Percentiles rank a stretch among this genome's conserved stretches.
phyloP scores from a whole-genome alignment of 2,113 vertebrate species.

The Pao palembangensis region DNA sequence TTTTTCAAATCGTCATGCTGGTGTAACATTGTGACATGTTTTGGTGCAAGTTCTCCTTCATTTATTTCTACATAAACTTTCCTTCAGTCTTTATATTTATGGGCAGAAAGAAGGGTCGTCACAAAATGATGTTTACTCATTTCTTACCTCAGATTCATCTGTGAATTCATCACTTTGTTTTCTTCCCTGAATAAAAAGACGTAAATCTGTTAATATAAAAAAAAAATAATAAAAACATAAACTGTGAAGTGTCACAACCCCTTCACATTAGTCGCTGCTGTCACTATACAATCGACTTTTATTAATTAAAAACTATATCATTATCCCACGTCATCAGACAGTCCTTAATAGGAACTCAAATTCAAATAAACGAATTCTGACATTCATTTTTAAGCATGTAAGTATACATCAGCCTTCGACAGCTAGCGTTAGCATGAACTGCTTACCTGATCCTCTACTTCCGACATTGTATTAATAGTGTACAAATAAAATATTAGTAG shows the following conservation, averaged over 20 bases:
- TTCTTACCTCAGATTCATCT: conserved; percentile 94
- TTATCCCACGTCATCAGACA: too few relatives aligned
- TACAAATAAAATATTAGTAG: not conserved
- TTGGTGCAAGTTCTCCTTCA: not conserved
- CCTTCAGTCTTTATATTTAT: not conserved
- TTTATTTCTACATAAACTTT: not conserved
- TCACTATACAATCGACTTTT: not conserved
- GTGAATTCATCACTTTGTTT: conserved; percentile 85
- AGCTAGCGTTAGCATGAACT: conserved; percentile 49
- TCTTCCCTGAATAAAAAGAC: conserved; percentile 74
- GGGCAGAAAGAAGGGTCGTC: not conserved
- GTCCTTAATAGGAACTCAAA: not conserved
- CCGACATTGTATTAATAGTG: conserved; percentile 76
- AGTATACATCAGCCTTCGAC: conserved; percentile 12
- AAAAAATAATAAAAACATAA: too few relatives aligned
- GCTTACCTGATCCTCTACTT: conserved; percentile 82
- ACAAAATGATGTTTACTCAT: not conserved
- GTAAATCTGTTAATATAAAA: not conserved
- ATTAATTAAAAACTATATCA: too few relatives aligned
- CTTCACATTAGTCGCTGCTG: not conserved
- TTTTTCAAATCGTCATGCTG: conserved; percentile 28
- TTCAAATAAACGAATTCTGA: not conserved
- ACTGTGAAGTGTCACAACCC: not conserved
- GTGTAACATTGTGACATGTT: conserved; percentile 39
- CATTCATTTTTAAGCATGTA: not conserved